Base-by-base conservation (phyloP, 2,888 invertebrate genomes). In the Pogonocherus hispidulus region DNA sequence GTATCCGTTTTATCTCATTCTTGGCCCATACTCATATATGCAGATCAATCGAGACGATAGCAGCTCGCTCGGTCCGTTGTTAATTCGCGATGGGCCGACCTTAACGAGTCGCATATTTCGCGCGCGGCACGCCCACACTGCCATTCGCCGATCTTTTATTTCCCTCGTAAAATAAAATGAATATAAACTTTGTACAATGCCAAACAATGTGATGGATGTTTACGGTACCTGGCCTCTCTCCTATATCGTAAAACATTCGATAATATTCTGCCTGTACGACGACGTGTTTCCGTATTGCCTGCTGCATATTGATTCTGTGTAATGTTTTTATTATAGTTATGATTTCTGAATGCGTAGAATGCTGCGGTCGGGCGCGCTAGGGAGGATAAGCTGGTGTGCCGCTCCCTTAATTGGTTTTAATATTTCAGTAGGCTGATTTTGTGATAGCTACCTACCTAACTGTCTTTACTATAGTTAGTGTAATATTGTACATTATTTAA, bases 171-270 rank as follows among this genome's bases (percentile, higher is more conserved):
- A 62, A 62, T 51, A 51, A 62, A 62, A 62, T 35, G 62, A 59
- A 51, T 51, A 62, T 62, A 62, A 62, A 62, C 51, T 62, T 62
- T 49, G 18, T 49, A 49, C 59, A 60, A 60, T 60, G 59, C 59
- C 32, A 60, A 47, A 60, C 62, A 62, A 51, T 62, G 49, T 51
- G 62, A 62, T 62, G 51, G 62, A 62, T 62, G 62, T 62, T 62
- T 62, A 62, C 62, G 49, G 62, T 37, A 51, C 51, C 49, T 59
- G 62, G 62, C 51, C 62, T 49, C 51, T 54, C 54, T 37, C 32
- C 32, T 35, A 18, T 59, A 11, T 37, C 49, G 51, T 51, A 51
- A 62, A 62, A 49, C 51, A 32, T 32, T 62, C 51, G 35, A 35
- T 62, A 62, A 49, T 62, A 59, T 59, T 59, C 59, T n/a, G 41